These are phyloP conservation scores for Thomomys bottae DNA, from an alignment of 2,113 vertebrate species.

Conservation along the genomic window DNA sequence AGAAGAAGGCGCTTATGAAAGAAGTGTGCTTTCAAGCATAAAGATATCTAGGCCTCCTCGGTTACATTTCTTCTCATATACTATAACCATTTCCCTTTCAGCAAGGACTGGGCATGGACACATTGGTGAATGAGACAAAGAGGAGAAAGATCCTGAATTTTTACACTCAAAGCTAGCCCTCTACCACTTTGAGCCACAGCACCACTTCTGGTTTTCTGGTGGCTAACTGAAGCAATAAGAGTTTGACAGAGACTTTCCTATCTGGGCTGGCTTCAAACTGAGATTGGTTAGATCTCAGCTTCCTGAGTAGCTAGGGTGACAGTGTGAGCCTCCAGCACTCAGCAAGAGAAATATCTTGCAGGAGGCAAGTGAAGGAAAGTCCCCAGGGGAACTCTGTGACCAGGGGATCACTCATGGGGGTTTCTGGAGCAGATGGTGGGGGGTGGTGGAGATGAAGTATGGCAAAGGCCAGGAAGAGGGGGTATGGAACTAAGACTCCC, in stretches of 20 bases:
- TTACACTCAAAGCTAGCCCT: too few species aligned
- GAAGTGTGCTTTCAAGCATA: neutral
- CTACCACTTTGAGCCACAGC: too few species aligned
- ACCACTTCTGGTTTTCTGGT: too few species aligned
- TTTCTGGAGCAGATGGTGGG: neutral
- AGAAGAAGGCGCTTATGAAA: neutral
- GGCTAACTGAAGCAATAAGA: too few species aligned
- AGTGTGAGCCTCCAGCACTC: too few species aligned
- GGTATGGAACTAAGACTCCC: neutral
- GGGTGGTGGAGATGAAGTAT: neutral
- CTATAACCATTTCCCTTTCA: neutral
- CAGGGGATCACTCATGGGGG: neutral
- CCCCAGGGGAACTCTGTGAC: neutral
- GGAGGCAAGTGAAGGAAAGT: neutral
- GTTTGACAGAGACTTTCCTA: too few species aligned
- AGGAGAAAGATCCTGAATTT: neutral
- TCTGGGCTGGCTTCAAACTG: too few species aligned
- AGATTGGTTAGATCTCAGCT: neutral
- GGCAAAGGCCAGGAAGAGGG: neutral
- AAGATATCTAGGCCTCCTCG: neutral
- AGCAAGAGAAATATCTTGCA: neutral
- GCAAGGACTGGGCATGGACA: neutral
- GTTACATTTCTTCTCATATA: neutral
- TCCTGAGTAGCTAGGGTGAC: neutral
- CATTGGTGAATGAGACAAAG: neutral